Evolutionary conservation across 2,888 invertebrate species (phyloP), one percentile per base, ranked within the genome.

Genomic region (Oxyscelio sp.): DNA sequence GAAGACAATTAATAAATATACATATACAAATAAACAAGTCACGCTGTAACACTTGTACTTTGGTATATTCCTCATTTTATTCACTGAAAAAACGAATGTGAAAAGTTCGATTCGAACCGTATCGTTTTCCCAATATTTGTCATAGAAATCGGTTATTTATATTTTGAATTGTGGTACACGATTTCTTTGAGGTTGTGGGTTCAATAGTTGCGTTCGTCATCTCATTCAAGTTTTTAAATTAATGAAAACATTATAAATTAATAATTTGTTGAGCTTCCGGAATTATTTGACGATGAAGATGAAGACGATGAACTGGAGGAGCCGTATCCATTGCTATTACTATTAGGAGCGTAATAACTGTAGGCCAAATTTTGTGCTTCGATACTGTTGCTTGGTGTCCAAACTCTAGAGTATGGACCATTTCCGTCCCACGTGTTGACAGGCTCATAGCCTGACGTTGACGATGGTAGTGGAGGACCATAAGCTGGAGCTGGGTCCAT

Each of bases 361-460:
- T 94, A 94, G 22, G 94, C 94, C 58, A 94, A 90, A 5, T 95
- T 95, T 77, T 95, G 94, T 2, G 91, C 87, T 45, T 94, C 93
- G 45, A 88, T 91, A 31, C 92, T 90, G 75, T 91, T 93, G 68
- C 91, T 88, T 21, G 94, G 93, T 89, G 96, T 96, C 97, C 97
- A 97, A 0, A 97, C 96, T 87, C 97, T 95, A 56, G 97, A 96
- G 94, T 97, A 97, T 0, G 97, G 97, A 8, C 97, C 97, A 61
- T 96, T 96, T 90, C 95, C 96, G 86, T 95, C 96, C 95, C 97
- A 97, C 2, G 97, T 97, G 90, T 96, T 97, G 83, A 96, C 95
- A 31, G 97, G 96, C 19, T 95, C 94, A 31, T 95, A 95, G 4
- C 96, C 95, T 5, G 96, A 95, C 2, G 96, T 95, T 68, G 95